Percentiles rank a stretch among this genome's conserved stretches.
Evolutionary conservation across 2,113 vertebrate species (phyloP).

Genomic region (Camelus bactrianus): DNA sequence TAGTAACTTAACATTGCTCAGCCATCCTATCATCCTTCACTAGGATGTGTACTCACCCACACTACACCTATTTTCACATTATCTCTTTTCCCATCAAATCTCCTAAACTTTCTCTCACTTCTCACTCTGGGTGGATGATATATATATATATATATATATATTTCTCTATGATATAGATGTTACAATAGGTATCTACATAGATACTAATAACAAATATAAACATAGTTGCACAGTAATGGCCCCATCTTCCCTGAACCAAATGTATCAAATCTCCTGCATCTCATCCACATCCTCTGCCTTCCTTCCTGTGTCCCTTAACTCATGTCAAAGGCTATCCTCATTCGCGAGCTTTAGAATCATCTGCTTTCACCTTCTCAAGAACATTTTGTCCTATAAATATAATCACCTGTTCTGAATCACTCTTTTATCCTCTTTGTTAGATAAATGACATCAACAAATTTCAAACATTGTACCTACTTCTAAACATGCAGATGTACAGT

Average conservation of each 20-base stretch:
- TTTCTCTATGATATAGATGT: not conserved
- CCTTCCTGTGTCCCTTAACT: not conserved
- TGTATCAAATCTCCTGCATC: not conserved
- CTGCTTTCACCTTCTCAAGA: not conserved
- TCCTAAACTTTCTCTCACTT: not conserved
- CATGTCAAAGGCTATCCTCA: not conserved
- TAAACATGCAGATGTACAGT: not conserved
- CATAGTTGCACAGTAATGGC: not conserved
- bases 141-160: not conserved
- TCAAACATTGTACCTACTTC: not conserved
- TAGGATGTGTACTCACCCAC: too few relatives aligned
- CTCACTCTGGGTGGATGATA: not conserved
- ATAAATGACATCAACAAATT: not conserved
- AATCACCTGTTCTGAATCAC: not conserved
- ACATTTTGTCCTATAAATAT: not conserved
- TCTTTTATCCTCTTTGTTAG: not conserved
- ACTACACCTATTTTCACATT: not conserved
- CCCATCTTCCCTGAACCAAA: not conserved
- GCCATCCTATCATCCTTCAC: not conserved
- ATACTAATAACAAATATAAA: not conserved
- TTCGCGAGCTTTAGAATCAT: not conserved
- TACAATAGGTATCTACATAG: not conserved
- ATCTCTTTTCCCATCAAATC: not conserved
- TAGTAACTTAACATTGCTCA: not conserved
- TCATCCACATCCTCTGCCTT: not conserved